These are phyloP conservation scores for Chironomus tepperi DNA, from an alignment of 1,140 invertebrate genomes.

Conservation along the genomic window DNA sequence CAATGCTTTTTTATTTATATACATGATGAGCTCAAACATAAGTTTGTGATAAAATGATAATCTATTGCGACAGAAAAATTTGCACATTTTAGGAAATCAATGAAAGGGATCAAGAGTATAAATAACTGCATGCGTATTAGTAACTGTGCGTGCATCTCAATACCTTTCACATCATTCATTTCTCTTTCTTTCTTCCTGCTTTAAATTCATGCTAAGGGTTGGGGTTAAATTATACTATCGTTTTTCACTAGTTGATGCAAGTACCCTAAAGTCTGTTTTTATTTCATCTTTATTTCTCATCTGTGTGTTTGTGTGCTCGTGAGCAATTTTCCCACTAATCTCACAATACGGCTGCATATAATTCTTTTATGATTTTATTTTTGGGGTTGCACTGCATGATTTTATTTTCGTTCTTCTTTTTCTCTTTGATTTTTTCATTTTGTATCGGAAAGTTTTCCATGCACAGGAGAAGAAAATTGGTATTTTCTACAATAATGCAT, in stretches of 20 bases:
- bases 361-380: not conserved
- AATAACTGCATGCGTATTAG: not conserved
- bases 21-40: no score
- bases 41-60: no score
- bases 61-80: not conserved
- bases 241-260: not conserved
- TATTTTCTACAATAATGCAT: not conserved
- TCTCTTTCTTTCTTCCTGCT: not conserved
- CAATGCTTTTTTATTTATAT: no score
- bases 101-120: not conserved
- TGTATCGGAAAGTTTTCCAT: not conserved
- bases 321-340: not conserved
- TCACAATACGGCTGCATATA: not conserved
- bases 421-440: not conserved
- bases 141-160: not conserved
- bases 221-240: not conserved
- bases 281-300: not conserved
- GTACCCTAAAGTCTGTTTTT: not conserved
- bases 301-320: not conserved
- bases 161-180: not conserved
- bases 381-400: not conserved
- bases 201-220: not conserved
- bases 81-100: not conserved
- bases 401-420: not conserved
- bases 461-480: not conserved